A percentile compares a stretch with the other conserved stretches of the same genome.
phyloP scores from a whole-genome alignment of 35 echinoderm and acorn worm species.

The Eucidaris tribuloides region DNA sequence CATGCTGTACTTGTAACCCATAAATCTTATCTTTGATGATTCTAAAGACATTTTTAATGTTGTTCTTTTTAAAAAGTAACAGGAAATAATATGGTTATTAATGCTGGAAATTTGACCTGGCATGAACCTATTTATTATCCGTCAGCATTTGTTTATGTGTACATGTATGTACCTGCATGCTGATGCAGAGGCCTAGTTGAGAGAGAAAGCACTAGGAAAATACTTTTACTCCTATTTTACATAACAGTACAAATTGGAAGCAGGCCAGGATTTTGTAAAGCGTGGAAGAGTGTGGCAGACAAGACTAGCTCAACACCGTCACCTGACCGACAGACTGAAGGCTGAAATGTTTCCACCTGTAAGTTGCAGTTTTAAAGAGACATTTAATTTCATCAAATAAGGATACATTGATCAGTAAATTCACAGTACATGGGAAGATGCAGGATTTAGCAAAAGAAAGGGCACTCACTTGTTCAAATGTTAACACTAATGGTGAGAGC shows the following conservation, averaged over 20 bases:
- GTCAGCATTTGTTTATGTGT: not conserved
- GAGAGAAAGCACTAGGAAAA: not conserved
- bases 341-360: conserved; percentile 2
- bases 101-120: no score
- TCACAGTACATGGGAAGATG: no score
- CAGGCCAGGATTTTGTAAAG: not conserved
- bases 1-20: no score
- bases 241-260: not conserved
- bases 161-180: not conserved
- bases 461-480: no score
- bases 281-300: not conserved
- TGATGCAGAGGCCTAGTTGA: no score
- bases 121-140: not conserved
- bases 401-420: no score
- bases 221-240: not conserved
- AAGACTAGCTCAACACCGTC: not conserved
- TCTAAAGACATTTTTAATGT: not conserved
- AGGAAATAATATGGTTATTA: no score
- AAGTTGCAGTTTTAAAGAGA: no score
- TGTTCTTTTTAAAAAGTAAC: not conserved
- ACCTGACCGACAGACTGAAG: not conserved
- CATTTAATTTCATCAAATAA: no score
- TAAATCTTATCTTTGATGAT: no score
- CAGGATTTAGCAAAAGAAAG: no score
- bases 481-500: no score